Evolutionary conservation across 2,797 vertebrate species (phyloP), one percentile per base, ranked within the genome.

Genomic region (Schizopygopsis pylzovi): DNA sequence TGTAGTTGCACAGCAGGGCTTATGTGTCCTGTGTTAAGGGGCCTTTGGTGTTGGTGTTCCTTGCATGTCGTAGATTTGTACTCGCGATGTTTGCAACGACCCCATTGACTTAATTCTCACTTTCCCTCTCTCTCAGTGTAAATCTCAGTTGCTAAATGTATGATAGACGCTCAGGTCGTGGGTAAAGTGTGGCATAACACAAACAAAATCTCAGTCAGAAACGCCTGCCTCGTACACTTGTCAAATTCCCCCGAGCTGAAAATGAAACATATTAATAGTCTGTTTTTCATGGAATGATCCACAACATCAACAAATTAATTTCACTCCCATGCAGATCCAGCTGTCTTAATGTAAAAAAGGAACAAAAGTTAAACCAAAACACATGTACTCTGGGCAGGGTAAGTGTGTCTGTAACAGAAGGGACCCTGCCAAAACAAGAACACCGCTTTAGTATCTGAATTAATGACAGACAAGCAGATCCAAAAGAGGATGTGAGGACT

Each of bases 251-350:
- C 77, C 49, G 76, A 65, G 80, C 75, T 54, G 81, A 83, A 75
- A 87, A 82, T 39, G 71, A 65, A 54, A 9, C 67, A 45, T 87
- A 84, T 81, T 87, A 82, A 87, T 86, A 80, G 73, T 83, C 83
- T 81, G 77, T 81, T 86, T 87, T 84, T 82, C 79, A 75, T 84
- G 56, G 77, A 85, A 87, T 73, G 54, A 70, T 87, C 67, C 37
- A 11, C 77, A 82, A 82, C 79, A 86, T 83, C 77, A 72, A 80
- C 80, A 82, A 86, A 90, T 87, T 45, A 78, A 70, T 82, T 79
- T 73, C 56, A 28, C n/a, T 87, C n/a, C 75, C 56, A 81, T 86
- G 79, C 49, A 68, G 45, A 63, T 84, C 84, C 85, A 90, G 86
- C 81, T 87, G 83, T 87, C 79, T 33, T 73, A 85, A 83, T 81